phyloP scores from a whole-genome alignment of 1,140 invertebrate genomes.

The Amphibalanus amphitrite region DNA sequence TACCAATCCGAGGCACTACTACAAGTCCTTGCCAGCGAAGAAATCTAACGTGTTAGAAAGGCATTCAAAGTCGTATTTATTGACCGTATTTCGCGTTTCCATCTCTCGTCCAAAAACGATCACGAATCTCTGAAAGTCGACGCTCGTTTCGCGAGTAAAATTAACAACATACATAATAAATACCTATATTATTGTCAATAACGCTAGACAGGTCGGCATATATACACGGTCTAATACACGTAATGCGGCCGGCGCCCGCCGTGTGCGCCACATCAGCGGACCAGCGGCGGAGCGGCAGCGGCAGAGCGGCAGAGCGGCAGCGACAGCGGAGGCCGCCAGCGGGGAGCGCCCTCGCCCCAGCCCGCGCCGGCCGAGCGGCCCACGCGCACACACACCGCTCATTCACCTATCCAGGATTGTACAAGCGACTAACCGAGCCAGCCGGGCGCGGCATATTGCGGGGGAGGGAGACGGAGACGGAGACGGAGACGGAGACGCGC shows the following conservation, averaged over 20 bases:
- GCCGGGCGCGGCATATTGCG: background rate
- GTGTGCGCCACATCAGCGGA: background rate
- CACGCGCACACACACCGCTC: background rate
- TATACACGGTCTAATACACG: background rate
- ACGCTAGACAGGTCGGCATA: background rate
- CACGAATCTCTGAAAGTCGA: too few species aligned
- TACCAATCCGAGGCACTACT: too few species aligned
- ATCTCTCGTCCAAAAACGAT: too few species aligned
- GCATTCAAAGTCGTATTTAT: too few species aligned
- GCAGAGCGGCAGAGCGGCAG: too few species aligned
- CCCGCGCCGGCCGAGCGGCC: too few species aligned
- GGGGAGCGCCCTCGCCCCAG: too few species aligned
- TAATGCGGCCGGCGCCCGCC: background rate
- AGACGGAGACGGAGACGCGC: background rate
- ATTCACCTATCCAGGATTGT: conserved; percentile 6
- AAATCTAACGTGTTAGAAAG: too few species aligned
- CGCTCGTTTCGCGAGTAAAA: background rate
- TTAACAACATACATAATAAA: background rate
- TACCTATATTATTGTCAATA: background rate
- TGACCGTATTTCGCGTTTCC: too few species aligned
- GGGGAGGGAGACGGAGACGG: too few species aligned
- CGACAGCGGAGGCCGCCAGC: too few species aligned
- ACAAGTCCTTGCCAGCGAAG: too few species aligned
- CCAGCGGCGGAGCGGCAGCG: background rate
- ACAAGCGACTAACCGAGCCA: conserved; percentile 1